These are phyloP conservation scores for Chloroclysta siterata DNA, from an alignment of 2,888 invertebrate genomes.

Conservation along the genomic window DNA sequence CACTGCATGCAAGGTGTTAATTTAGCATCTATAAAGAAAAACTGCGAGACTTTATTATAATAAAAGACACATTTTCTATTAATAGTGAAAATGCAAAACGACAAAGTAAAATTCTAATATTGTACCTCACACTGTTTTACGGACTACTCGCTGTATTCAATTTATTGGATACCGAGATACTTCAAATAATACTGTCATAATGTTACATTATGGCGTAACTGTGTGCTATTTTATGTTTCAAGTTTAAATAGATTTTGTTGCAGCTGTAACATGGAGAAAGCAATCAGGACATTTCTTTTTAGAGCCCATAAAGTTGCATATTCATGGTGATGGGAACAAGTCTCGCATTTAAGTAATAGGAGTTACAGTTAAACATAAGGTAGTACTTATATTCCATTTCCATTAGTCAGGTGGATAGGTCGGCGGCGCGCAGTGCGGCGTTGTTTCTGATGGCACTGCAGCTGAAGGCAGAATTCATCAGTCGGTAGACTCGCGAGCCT, in stretches of 20 bases:
- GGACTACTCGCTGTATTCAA: constrained; percentile 25
- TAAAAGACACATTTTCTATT: neutral
- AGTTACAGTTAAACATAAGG: constrained; percentile 20
- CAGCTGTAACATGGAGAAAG: constrained; percentile 32
- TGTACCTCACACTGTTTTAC: constrained; percentile 29
- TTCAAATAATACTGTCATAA: constrained; percentile 37
- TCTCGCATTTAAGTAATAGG: constrained; percentile 35
- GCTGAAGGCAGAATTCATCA: constrained; percentile 60
- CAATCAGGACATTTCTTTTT: constrained; percentile 40
- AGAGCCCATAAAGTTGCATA: constrained; percentile 45
- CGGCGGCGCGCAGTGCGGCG: constrained; percentile 32
- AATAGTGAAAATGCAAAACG: constrained; percentile 12
- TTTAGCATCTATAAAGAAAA: constrained; percentile 27
- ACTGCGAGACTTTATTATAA: neutral
- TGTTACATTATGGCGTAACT: constrained; percentile 31
- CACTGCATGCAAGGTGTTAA: neutral
- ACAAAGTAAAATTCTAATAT: constrained; percentile 22
- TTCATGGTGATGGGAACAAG: constrained; percentile 44
- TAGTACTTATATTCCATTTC: constrained; percentile 11
- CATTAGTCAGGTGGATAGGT: constrained; percentile 18
- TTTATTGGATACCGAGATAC: constrained; percentile 30
- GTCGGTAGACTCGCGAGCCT: constrained; percentile 51
- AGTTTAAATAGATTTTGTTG: constrained; percentile 31
- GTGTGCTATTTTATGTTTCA: constrained; percentile 26
- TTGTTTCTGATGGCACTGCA: constrained; percentile 29